Evolutionary conservation across 2,888 invertebrate species (phyloP).

Genomic region (Ditula angustiorana): DNA sequence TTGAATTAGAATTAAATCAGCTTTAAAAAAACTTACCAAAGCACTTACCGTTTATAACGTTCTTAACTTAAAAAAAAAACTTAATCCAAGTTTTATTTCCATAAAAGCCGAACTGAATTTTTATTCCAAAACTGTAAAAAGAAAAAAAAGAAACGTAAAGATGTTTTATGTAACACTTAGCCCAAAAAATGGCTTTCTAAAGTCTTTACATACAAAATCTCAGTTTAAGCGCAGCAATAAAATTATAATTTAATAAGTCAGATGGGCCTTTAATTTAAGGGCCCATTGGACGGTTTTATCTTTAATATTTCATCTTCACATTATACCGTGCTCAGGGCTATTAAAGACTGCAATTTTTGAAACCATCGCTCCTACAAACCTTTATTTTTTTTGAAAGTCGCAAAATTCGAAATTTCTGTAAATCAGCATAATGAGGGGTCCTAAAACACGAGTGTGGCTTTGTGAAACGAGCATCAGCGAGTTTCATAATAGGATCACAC

Average conservation of each 20-base stretch:
- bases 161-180: neutral
- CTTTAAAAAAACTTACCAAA: too few relatives aligned
- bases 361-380: slow-evolving; percentile 19
- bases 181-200: neutral
- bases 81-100: too few relatives aligned
- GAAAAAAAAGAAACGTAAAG: neutral
- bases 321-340: slow-evolving; percentile 27
- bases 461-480: too few relatives aligned
- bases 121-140: too few relatives aligned
- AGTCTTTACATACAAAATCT: slow-evolving; percentile 15
- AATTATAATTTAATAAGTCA: slow-evolving; percentile 38
- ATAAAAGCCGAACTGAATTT: neutral
- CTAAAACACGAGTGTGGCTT: too few relatives aligned
- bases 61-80: too few relatives aligned
- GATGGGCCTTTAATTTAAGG: slow-evolving; percentile 23
- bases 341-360: slow-evolving; percentile 7
- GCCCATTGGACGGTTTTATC: slow-evolving; percentile 29
- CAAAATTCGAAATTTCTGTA: neutral
- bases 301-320: slow-evolving; percentile 37
- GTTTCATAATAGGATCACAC: too few relatives aligned
- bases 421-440: neutral
- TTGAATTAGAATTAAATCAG: too few relatives aligned
- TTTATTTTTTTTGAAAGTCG: neutral
- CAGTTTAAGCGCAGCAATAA: slow-evolving; percentile 19
- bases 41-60: too few relatives aligned